Percentiles rank a stretch among this genome's conserved stretches.
Evolutionary conservation across 2,113 vertebrate species (phyloP).

Genomic region (Maccullochella peelii): DNA sequence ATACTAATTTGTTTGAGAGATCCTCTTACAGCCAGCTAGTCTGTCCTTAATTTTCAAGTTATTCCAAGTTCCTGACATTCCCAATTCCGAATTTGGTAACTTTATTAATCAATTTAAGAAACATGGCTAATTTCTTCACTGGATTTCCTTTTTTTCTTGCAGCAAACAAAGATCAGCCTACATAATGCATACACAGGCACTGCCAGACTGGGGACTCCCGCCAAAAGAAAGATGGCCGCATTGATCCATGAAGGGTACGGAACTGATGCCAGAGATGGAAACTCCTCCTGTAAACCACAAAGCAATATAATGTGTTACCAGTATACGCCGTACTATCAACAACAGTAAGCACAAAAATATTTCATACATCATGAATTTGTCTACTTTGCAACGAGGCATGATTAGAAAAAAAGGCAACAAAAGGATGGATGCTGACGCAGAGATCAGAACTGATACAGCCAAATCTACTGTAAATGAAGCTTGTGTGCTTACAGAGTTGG

Average conservation of each 20-base stretch:
- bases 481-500: slow-evolving; percentile 84
- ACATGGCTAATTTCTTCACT: background rate
- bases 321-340: background rate
- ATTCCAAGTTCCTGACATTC: no score
- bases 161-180: slow-evolving; percentile 74
- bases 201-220: slow-evolving; percentile 88
- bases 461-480: background rate
- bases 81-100: background rate
- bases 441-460: background rate
- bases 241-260: slow-evolving; percentile 88
- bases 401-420: background rate
- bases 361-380: background rate
- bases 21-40: background rate
- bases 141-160: slow-evolving; percentile 58
- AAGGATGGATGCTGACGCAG: background rate
- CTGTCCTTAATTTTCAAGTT: background rate
- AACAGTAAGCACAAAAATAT: background rate
- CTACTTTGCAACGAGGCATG: slow-evolving; percentile 16
- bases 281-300: slow-evolving; percentile 81
- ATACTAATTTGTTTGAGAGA: background rate
- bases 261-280: slow-evolving; percentile 83
- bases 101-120: background rate
- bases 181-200: slow-evolving; percentile 86
- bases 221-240: slow-evolving; percentile 86
- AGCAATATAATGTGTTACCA: background rate